Percentiles rank a stretch among this genome's conserved stretches.
Evolutionary conservation across 2,113 vertebrate species (phyloP).

Genomic region (Melanostigma gelatinosum): DNA sequence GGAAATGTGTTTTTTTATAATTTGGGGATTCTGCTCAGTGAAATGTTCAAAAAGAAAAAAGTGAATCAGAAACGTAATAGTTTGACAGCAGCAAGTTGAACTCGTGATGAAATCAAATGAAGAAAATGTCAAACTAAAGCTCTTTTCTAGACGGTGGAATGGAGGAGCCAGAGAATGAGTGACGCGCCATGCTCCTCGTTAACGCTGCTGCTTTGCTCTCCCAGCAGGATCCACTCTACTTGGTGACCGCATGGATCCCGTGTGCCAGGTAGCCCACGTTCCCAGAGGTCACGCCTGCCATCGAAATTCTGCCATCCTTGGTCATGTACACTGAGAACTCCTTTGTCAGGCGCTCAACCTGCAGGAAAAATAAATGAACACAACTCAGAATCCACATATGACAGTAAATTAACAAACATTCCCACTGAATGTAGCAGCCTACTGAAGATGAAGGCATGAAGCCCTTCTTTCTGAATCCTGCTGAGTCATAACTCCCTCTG

Average conservation of each 20-base stretch:
- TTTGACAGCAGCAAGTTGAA: constrained; percentile 52
- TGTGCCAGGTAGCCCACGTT: constrained; percentile 94
- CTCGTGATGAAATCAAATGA: constrained; percentile 48
- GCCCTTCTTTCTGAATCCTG: neutral
- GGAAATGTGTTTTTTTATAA: constrained; percentile 3
- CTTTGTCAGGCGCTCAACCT: constrained; percentile 94
- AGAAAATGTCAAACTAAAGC: constrained; percentile 55
- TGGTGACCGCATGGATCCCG: constrained; percentile 93
- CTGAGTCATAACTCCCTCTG: neutral
- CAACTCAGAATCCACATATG: neutral
- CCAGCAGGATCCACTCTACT: constrained; percentile 78
- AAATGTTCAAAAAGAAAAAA: constrained; percentile 12
- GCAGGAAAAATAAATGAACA: neutral
- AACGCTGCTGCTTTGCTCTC: constrained; percentile 44
- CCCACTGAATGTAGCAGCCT: neutral
- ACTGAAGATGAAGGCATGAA: neutral
- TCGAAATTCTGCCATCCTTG: constrained; percentile 96
- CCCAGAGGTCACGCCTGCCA: constrained; percentile 92
- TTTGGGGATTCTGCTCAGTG: constrained; percentile 31
- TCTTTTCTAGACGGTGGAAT: constrained; percentile 49
- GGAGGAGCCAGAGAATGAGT: constrained; percentile 48
- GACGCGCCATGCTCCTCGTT: constrained; percentile 40
- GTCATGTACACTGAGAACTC: constrained; percentile 99
- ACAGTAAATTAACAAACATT: neutral
- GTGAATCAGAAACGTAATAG: constrained; percentile 10